A percentile compares a stretch with the other conserved stretches of the same genome.
phyloP scores from a whole-genome alignment of 2,113 vertebrate species.

The Cyrtonyx montezumae region DNA sequence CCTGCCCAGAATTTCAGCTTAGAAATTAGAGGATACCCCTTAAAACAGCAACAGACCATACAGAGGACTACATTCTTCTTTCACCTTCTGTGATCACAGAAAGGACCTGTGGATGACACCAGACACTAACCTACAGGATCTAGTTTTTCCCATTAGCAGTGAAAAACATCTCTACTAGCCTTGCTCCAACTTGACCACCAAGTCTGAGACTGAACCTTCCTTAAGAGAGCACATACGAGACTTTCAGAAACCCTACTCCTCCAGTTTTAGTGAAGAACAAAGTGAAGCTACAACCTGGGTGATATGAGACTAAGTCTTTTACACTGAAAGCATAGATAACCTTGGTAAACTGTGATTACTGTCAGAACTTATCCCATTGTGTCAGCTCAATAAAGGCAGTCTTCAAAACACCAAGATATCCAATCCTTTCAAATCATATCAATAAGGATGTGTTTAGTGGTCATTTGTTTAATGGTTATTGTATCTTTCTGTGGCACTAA shows the following conservation, averaged over 20 bases:
- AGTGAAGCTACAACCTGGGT: not conserved
- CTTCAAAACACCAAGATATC: not conserved
- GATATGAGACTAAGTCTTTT: not conserved
- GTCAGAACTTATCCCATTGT: not conserved
- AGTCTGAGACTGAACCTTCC: not conserved
- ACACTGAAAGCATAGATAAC: not conserved
- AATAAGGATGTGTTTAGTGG: not conserved
- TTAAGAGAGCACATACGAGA: not conserved
- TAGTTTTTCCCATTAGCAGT: not conserved
- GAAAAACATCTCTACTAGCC: not conserved
- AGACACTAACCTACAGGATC: not conserved
- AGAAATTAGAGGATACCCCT: not conserved
- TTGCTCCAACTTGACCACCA: not conserved
- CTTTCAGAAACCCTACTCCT: not conserved
- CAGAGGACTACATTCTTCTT: not conserved
- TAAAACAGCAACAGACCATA: not conserved
- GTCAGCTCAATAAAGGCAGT: not conserved
- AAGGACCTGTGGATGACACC: not conserved
- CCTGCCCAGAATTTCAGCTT: not conserved
- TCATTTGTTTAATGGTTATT: not conserved
- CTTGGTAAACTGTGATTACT: not conserved
- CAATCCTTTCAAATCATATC: not conserved
- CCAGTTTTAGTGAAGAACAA: not conserved
- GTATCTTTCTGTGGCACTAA: too few species aligned
- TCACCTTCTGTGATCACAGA: not conserved